Evolutionary conservation across 1,140 invertebrate genomes (phyloP).

Genomic region (Thereuonema tuberculata): DNA sequence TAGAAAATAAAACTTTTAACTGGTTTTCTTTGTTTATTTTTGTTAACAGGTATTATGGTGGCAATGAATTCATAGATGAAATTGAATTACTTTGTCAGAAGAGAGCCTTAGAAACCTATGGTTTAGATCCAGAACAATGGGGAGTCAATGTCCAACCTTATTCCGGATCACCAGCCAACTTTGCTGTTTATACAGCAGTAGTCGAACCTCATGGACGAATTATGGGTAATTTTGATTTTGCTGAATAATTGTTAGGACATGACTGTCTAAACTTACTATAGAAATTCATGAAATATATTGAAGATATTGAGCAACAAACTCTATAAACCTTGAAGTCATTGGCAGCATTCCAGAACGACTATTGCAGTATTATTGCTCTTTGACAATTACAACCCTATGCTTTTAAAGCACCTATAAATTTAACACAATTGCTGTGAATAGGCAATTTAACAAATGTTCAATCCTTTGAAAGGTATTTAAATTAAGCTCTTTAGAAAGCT

Average conservation of each 20-base stretch:
- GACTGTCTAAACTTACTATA: neutral
- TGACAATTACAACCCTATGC: no score
- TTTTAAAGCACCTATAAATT: no score
- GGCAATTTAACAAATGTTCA: no score
- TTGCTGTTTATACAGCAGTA: slow-evolving; percentile 84
- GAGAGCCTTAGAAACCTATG: slow-evolving; percentile 68
- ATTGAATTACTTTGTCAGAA: slow-evolving; percentile 80
- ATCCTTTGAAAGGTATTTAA: no score
- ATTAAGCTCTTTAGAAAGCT: no score
- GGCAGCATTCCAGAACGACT: neutral
- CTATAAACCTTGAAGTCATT: neutral
- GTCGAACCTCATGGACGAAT: slow-evolving; percentile 85
- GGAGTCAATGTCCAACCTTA: slow-evolving; percentile 97
- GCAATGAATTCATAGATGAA: slow-evolving; percentile 92
- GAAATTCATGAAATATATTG: no score
- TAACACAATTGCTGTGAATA: no score
- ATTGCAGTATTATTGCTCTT: neutral
- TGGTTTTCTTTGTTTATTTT: no score
- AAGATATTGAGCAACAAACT: neutral
- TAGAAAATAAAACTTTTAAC: no score
- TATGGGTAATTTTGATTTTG: no score
- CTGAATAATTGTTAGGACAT: neutral
- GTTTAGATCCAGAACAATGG: slow-evolving; percentile 73
- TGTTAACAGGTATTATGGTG: slow-evolving; percentile 82
- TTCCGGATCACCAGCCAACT: slow-evolving; percentile 93